Conservation (phyloP, 1,140 invertebrate genomes). For the Drosophila tsacasi region DNA sequence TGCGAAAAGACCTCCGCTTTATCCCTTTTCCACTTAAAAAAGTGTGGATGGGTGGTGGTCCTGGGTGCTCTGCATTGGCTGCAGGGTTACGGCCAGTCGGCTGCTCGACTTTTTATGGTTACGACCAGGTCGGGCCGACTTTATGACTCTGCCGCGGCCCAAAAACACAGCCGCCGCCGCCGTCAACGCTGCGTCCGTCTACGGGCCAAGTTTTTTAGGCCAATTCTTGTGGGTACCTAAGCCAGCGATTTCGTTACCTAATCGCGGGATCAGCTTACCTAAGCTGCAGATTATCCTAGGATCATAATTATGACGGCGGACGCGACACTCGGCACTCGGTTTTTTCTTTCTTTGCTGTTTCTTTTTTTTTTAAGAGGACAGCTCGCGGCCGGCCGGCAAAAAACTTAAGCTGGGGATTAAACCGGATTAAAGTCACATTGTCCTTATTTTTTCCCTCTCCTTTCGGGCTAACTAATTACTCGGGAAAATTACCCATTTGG, state of each 20-base stretch:
- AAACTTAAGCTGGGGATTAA: slow-evolving; percentile 83
- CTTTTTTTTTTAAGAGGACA: slow-evolving; percentile 17
- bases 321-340: slow-evolving; percentile 65
- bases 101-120: slow-evolving; percentile 79
- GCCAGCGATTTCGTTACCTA: slow-evolving; percentile 78
- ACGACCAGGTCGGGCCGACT: slow-evolving; percentile 36
- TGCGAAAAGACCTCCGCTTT: slow-evolving; percentile 40
- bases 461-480: slow-evolving; percentile 78
- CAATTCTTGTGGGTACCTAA: slow-evolving; percentile 81
- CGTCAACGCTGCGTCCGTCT: neutral
- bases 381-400: slow-evolving; percentile 51
- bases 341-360: slow-evolving; percentile 24
- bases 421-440: slow-evolving; percentile 82
- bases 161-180: slow-evolving; percentile 2
- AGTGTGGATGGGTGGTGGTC: slow-evolving; percentile 41
- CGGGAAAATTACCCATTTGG: slow-evolving; percentile 76
- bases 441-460: slow-evolving; percentile 65
- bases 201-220: slow-evolving; percentile 64
- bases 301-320: slow-evolving; percentile 81
- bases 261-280: slow-evolving; percentile 79
- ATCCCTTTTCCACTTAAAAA: slow-evolving; percentile 78
- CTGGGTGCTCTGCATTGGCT: slow-evolving; percentile 51
- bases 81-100: slow-evolving; percentile 55
- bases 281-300: slow-evolving; percentile 82
- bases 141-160: slow-evolving; percentile 55